These are phyloP conservation scores for Seladonia tumulorum DNA, from an alignment of 2,888 invertebrate genomes.

Conservation along the genomic window DNA sequence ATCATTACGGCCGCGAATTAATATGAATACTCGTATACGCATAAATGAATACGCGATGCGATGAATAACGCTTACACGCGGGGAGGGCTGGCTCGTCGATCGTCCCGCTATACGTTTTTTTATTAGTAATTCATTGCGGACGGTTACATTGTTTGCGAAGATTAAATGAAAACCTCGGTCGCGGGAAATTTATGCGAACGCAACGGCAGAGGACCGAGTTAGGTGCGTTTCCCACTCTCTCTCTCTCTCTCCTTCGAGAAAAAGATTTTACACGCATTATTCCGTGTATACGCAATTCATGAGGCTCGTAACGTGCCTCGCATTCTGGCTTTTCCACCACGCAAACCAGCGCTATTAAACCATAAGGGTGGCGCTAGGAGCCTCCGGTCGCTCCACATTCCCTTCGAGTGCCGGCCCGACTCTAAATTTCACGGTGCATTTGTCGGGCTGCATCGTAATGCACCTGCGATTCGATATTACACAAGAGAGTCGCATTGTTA, in stretches of 20 bases:
- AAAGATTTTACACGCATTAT: not conserved
- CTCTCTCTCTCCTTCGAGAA: not conserved
- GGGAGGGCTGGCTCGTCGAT: not conserved
- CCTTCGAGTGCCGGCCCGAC: not conserved
- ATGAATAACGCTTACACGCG: not conserved
- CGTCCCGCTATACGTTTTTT: not conserved
- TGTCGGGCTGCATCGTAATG: not conserved
- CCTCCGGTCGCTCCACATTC: not conserved
- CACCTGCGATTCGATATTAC: not conserved
- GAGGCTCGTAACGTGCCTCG: not conserved
- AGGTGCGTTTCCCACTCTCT: not conserved
- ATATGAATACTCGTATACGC: not conserved
- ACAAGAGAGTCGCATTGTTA: not conserved
- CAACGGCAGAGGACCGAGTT: not conserved
- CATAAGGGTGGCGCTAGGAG: not conserved
- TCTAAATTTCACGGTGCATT: constrained; percentile 5
- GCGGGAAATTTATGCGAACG: not conserved
- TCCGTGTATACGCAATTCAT: constrained; percentile 1
- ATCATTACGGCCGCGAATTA: not conserved
- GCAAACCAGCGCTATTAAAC: not conserved
- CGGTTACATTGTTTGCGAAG: not conserved
- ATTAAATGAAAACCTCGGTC: not conserved
- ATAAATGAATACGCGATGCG: not conserved
- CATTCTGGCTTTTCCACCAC: not conserved
- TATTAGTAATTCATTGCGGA: not conserved